Percentiles rank a stretch among this genome's conserved stretches.
These are phyloP conservation scores for Narcine bancroftii DNA, from an alignment of 2,113 vertebrate genomes.

Conservation along the genomic window DNA sequence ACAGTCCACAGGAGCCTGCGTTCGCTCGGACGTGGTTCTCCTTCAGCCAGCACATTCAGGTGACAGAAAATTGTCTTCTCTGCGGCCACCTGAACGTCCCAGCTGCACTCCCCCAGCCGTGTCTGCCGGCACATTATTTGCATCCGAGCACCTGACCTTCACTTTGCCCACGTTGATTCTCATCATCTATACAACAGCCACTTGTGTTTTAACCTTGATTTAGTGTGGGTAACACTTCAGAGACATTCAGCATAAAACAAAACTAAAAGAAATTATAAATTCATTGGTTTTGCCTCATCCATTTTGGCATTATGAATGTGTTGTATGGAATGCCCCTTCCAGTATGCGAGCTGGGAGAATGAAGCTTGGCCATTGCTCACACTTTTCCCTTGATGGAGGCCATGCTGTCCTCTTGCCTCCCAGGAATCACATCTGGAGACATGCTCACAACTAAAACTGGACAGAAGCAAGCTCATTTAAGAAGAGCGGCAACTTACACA, in stretches of 20 bases:
- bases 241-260: background rate
- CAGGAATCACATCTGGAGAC: background rate
- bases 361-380: background rate
- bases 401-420: background rate
- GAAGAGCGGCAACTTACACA: background rate
- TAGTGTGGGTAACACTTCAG: background rate
- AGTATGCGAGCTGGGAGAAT: background rate
- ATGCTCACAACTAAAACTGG: background rate
- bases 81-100: no score
- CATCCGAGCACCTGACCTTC: no score
- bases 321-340: background rate
- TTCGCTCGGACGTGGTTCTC: no score
- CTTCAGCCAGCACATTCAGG: no score
- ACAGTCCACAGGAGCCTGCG: no score
- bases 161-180: background rate
- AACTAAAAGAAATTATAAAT: background rate
- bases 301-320: background rate
- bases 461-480: background rate
- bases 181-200: background rate
- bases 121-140: no score
- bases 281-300: background rate
- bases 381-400: background rate
- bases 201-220: background rate
- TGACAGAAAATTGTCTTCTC: no score
- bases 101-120: no score